These are phyloP conservation scores for Hanleya hanleyi DNA, from an alignment of 2,888 invertebrate genomes.

Conservation along the genomic window DNA sequence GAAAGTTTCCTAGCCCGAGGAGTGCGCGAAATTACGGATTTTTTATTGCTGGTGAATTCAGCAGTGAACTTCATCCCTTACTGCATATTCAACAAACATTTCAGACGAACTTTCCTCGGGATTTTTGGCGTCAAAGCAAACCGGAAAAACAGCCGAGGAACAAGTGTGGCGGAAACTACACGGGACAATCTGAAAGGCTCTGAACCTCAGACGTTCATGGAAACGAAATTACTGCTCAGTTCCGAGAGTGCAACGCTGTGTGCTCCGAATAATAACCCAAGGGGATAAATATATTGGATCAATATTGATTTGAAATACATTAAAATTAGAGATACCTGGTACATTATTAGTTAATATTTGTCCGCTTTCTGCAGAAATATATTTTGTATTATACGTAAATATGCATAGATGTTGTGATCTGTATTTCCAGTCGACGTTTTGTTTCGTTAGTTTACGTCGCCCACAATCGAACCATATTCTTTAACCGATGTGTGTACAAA, in stretches of 20 bases:
- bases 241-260: neutral
- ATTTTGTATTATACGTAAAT: too few species aligned
- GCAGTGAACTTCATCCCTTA: constrained; percentile 57
- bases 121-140: constrained; percentile 28
- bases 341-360: too few species aligned
- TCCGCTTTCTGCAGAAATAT: too few species aligned
- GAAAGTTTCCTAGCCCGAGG: constrained; percentile 44
- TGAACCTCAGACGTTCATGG: neutral
- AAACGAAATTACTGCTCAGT: neutral
- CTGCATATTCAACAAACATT: constrained; percentile 50
- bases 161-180: constrained; percentile 1
- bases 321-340: too few species aligned
- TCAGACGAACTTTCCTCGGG: constrained; percentile 39
- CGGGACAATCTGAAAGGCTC: neutral
- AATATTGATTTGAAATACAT: too few species aligned
- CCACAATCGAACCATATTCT: too few species aligned
- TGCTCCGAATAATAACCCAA: constrained; percentile 1
- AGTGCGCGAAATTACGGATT: constrained; percentile 54
- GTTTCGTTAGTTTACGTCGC: too few species aligned
- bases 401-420: too few species aligned
- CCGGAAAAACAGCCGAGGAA: neutral
- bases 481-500: too few species aligned
- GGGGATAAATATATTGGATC: too few species aligned
- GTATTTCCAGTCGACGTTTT: too few species aligned
- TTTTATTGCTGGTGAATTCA: constrained; percentile 49